Evolutionary conservation across 2,797 vertebrate genomes (phyloP), one percentile per base, ranked within the genome.

Genomic region (Macropodus opercularis): DNA sequence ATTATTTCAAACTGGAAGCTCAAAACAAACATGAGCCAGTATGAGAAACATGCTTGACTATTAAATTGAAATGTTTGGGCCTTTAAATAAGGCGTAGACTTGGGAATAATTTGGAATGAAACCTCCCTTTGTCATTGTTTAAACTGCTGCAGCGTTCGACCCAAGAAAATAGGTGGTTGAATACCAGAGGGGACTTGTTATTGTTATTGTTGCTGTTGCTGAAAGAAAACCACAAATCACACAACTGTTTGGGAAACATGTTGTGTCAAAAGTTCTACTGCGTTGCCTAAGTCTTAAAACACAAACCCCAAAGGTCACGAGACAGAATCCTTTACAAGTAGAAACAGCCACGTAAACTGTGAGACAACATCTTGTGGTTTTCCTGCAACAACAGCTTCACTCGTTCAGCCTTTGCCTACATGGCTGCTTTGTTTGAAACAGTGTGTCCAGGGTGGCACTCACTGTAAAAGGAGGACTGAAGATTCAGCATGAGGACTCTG

Each of bases 401-500:
- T 49, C 19, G 18, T n/a, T 63, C 24, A 17, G 46, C 23, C 48
- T 66, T 32, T 32, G 38, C 41, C 63, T 31, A 52, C 64, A 54
- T 38, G 17, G 52, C 31, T 15, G 14, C 55, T 42, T 63, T 27
- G 72, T 70, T 61, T 60, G 21, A 54, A 65, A 74, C 74, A 58
- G 63, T 47, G 72, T 29, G 67, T 76, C 66, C 69, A 43, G 22
- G 69, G 41, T 48, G 55, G 78, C 62, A 70, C 72, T 63, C 29
- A 21, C 62, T 42, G 69, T 67, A 40, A 78, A 61, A 71, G 44
- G 57, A 64, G 59, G 68, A 51, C 50, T 39, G 65, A 52, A 39
- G 39, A 69, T 74, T 70, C 42, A 59, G 64, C 52, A 46, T 32
- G 52, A 67, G 69, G 84, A 75, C 74, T 64, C 60, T 52, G 72